Evolutionary conservation across 2,797 vertebrate genomes (phyloP), one percentile per base, ranked within the genome.

Genomic region (Onychomys leucogaster): DNA sequence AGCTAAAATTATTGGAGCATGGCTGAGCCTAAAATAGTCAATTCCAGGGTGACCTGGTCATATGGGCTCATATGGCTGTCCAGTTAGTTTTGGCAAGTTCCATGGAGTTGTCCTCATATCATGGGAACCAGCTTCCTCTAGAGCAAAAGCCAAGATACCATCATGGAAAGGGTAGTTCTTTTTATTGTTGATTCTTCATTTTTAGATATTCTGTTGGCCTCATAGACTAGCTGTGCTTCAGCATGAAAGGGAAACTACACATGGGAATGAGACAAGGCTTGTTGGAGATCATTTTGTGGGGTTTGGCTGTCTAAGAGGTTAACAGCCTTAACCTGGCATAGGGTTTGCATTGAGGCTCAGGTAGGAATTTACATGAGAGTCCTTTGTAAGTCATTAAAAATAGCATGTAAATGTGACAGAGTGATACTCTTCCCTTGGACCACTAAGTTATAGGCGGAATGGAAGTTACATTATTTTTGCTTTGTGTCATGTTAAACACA

Each of bases 311-410:
- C 21, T 69, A 27, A 76, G 71, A 63, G 21, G 59, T 14, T 75
- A 34, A 75, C 19, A 67, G 4, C 32, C 3, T 61, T 16, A 83
- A 8, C 37, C 9, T 41, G 21, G 11, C 12, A 32, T 43, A 43
- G 55, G 41, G 69, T 52, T 52, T 55, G 52, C 43, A 73, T 73
- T 65, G 49, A 67, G 34, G 69, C 73, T 78, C 17, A 80, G 14
- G 82, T 78, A 83, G 91, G 63, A 84, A 69, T 95, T 71, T 73
- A 34, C 46, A 19, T 90, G 43, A 37, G 27, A 71, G 71, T 90
- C 46, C 29, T 80, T 77, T 83, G 59, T 78, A 61, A 87, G 61
- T 41, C 55, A 34, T 59, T 84, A 23, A 27, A 27, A 90, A 34
- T 29, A 55, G 4, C 43, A 27, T 80, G 21, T 57, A n/a, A 85